These are phyloP conservation scores for Steatornis caripensis DNA, from an alignment of 2,113 vertebrate genomes.

Conservation along the genomic window DNA sequence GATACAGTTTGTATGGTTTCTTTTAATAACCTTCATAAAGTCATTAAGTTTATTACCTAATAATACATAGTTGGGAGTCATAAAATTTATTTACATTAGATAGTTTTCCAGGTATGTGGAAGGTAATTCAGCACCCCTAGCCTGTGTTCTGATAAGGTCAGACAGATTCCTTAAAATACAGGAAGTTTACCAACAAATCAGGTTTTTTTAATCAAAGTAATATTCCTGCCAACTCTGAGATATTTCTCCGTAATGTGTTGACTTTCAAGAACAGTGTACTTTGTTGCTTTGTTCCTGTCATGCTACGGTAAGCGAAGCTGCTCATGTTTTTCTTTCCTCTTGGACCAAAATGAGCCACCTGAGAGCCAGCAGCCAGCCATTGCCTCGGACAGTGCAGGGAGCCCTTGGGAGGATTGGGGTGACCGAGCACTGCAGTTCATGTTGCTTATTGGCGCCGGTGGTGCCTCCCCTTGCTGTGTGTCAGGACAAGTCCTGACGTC, in stretches of 20 bases:
- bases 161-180: neutral
- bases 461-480: neutral
- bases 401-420: neutral
- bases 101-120: neutral
- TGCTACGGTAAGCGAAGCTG: neutral
- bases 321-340: neutral
- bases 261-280: neutral
- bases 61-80: neutral
- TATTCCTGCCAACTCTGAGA: neutral
- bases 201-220: neutral
- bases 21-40: conserved; percentile 24
- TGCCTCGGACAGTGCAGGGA: fast-evolving
- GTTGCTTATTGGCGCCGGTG: fast-evolving
- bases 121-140: neutral
- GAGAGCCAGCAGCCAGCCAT: neutral
- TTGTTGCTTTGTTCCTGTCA: conserved; percentile 18
- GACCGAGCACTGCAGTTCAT: neutral
- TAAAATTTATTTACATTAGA: neutral
- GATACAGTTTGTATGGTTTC: neutral
- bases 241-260: neutral
- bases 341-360: neutral
- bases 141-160: neutral
- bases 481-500: neutral
- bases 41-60: conserved; percentile 1
- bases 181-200: neutral